These are phyloP conservation scores for Brenthis daphne DNA, from an alignment of 2,888 invertebrate genomes.

Conservation along the genomic window DNA sequence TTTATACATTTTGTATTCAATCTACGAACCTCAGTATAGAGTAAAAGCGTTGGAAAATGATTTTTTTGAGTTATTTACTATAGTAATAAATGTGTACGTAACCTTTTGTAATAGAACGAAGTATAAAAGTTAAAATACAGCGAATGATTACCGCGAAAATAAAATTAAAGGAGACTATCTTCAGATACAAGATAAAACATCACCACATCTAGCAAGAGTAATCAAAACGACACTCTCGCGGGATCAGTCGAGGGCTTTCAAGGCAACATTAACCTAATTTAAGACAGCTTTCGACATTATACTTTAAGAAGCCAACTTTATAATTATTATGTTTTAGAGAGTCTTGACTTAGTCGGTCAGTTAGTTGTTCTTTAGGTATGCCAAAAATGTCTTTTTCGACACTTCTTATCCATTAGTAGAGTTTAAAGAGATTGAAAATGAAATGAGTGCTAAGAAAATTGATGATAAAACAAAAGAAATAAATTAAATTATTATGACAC, in stretches of 20 bases:
- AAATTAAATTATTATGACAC: too few relatives aligned
- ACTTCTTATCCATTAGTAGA: too few relatives aligned
- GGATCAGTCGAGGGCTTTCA: slow-evolving; percentile 37
- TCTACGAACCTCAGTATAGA: too few relatives aligned
- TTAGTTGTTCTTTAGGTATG: background rate
- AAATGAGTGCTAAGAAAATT: too few relatives aligned
- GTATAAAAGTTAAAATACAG: background rate
- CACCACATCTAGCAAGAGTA: slow-evolving; percentile 19
- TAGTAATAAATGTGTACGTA: background rate
- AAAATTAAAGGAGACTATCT: slow-evolving; percentile 7
- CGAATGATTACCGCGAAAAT: slow-evolving; percentile 4
- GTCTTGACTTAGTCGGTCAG: background rate
- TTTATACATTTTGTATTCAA: too few relatives aligned
- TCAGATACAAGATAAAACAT: slow-evolving; percentile 25
- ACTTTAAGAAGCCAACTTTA: slow-evolving; percentile 15
- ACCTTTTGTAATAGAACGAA: background rate
- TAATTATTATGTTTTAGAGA: slow-evolving; percentile 7
- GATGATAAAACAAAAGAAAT: too few relatives aligned
- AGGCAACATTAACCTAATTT: slow-evolving; percentile 41
- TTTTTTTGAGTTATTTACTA: too few relatives aligned
- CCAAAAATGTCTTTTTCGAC: background rate
- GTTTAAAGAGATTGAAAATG: too few relatives aligned
- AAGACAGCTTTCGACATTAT: slow-evolving; percentile 28
- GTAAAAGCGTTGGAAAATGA: too few relatives aligned
- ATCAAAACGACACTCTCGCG: slow-evolving; percentile 32